Evolutionary conservation across 2,113 vertebrate genomes (phyloP).

Genomic region (Bos javanicus): DNA sequence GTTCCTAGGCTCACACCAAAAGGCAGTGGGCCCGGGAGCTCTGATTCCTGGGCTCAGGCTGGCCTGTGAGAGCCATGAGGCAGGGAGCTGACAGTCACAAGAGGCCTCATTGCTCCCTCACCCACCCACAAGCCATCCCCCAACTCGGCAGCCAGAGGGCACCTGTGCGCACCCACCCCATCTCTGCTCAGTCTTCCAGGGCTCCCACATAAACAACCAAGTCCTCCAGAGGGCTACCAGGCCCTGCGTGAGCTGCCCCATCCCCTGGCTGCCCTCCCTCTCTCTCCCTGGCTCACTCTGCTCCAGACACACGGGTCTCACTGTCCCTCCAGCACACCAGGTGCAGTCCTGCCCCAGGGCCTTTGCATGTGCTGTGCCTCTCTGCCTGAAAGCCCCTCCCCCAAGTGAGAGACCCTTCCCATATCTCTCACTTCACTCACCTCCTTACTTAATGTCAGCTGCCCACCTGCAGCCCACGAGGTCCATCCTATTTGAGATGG

Average conservation of each 20-base stretch:
- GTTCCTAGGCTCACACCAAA: background rate
- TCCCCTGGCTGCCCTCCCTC: background rate
- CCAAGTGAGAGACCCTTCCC: background rate
- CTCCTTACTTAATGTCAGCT: background rate
- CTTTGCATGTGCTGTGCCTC: fast-evolving
- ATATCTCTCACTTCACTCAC: background rate
- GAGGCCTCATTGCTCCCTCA: background rate
- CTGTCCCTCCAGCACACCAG: background rate
- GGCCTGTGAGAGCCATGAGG: fast-evolving
- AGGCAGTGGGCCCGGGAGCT: background rate
- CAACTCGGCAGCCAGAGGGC: background rate
- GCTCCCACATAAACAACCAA: background rate
- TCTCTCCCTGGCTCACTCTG: background rate
- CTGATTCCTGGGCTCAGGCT: background rate
- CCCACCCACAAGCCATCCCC: background rate
- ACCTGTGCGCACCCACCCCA: fast-evolving
- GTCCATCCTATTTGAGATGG: too few species aligned
- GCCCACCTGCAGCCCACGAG: background rate
- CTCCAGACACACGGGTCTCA: fast-evolving
- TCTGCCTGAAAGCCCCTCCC: background rate
- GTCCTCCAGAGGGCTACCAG: background rate
- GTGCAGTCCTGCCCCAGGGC: background rate
- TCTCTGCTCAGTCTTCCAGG: background rate
- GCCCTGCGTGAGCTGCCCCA: fast-evolving
- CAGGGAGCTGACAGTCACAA: fast-evolving